These are phyloP conservation scores for Lasioglossum zephyrum DNA, from an alignment of 2,888 invertebrate species.

Conservation along the genomic window DNA sequence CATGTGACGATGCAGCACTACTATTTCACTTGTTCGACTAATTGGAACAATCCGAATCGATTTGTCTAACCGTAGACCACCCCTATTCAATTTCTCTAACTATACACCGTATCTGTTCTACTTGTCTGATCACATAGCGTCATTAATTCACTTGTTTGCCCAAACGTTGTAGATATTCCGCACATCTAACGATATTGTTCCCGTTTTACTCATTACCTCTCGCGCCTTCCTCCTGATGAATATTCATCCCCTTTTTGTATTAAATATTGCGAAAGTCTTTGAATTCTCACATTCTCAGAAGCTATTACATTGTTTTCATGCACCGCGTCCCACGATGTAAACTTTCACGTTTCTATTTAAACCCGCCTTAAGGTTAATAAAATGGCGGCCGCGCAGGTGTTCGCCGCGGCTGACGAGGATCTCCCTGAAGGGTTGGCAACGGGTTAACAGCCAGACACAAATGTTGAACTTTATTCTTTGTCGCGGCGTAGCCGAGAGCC, in stretches of 20 bases:
- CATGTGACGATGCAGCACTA: not conserved
- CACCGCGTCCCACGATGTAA: not conserved
- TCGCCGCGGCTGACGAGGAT: not conserved
- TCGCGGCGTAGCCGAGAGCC: not conserved
- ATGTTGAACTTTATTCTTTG: conserved; percentile 17
- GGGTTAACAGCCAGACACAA: conserved; percentile 48
- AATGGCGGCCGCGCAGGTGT: not conserved
- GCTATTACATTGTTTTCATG: not conserved
- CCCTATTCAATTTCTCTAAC: not conserved
- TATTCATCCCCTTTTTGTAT: not conserved
- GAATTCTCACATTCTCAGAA: not conserved
- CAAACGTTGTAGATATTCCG: not conserved
- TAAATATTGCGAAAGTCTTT: not conserved
- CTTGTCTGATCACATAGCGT: not conserved
- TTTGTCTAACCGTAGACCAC: not conserved
- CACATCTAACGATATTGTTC: not conserved
- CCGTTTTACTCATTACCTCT: not conserved
- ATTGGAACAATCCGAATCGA: not conserved
- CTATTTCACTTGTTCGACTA: not conserved
- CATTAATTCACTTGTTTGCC: not conserved
- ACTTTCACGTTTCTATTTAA: not conserved
- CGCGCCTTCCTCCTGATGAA: not conserved
- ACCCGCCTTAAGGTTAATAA: not conserved
- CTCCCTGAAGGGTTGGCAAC: conserved; percentile 1
- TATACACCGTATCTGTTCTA: not conserved